A percentile compares a stretch with the other conserved stretches of the same genome.
Conservation (phyloP, 1,140 invertebrate genomes). For the Ephestia elutella region DNA sequence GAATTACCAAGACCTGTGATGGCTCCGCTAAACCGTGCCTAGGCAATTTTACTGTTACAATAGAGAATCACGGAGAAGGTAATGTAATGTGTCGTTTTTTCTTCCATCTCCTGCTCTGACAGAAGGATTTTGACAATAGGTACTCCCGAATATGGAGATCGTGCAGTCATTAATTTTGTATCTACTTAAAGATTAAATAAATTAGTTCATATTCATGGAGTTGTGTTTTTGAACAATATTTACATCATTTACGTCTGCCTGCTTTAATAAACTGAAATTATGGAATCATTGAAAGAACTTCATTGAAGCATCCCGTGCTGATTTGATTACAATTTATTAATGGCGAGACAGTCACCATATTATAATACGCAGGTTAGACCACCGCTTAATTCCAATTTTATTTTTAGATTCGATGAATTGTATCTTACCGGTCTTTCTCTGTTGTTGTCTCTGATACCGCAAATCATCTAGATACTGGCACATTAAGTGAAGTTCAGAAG, state of each 20-base stretch:
- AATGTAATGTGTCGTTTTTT: too few relatives aligned
- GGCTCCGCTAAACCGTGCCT: not conserved
- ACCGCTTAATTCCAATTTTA: conserved; percentile 18
- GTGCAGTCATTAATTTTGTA: too few relatives aligned
- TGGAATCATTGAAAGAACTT: conserved; percentile 3
- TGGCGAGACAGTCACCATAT: not conserved
- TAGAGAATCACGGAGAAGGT: too few relatives aligned
- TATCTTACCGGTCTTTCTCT: conserved; percentile 24
- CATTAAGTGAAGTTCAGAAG: not conserved
- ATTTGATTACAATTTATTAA: conserved; percentile 11
- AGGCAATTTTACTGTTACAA: not conserved
- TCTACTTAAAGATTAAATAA: not conserved
- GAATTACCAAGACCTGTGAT: conserved; percentile 29
- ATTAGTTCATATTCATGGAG: not conserved
- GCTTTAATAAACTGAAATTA: conserved; percentile 4
- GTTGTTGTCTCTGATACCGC: conserved; percentile 29
- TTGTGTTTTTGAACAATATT: not conserved
- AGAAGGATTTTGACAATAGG: too few relatives aligned
- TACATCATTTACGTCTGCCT: conserved; percentile 2
- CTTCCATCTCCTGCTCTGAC: too few relatives aligned
- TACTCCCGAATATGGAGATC: too few relatives aligned
- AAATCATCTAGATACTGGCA: conserved; percentile 38
- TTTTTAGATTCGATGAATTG: conserved; percentile 30
- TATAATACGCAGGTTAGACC: conserved; percentile 3
- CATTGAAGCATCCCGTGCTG: not conserved